Base-by-base conservation (phyloP, 2,797 vertebrate species). In the Sebastes variabilis region DNA sequence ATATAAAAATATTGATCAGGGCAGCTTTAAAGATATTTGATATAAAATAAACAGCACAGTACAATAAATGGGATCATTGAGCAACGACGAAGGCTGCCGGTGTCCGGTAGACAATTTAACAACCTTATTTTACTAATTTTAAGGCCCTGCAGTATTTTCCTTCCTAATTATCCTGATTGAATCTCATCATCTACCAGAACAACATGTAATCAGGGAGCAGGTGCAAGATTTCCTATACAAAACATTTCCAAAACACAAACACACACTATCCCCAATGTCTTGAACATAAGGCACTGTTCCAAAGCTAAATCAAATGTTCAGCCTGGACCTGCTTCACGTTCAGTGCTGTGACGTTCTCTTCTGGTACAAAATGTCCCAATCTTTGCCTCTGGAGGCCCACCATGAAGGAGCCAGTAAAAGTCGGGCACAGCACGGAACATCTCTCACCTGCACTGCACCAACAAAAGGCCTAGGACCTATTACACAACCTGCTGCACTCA, bases 281-380 rank as follows among this genome's bases (percentile, higher is more conserved):
- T 34, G 42, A 82, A 79, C 58, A 49, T 42, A 27, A 55, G 24
- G 11, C n/a, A 14, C 61, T 46, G 68, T 72, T 56, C 54, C 65
- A n/a, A 68, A 74, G 62, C 12, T 8, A 67, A 76, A 83, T 80
- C 16, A 25, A 24, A 72, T 71, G 60, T 82, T 72, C 71, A 58
- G 61, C 11, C 6, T 20, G n/a, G 64, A 66, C 27, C 13, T 9
- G n/a, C 52, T 66, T 24, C 56, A 56, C n/a, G 4, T 73, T 74
- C 34, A 58, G 46, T 6, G 3, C 5, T 18, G 46, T 72, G 74
- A 69, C 75, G 71, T 80, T 83, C 71, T 64, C 70, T 55, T 85
- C 55, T 5, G 9, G 87, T 13, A 87, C 85, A 84, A 74, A 83
- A 72, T 79, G 87, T 91, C 62, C 77, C 42, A 25, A 3, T 66